phyloP scores from a whole-genome alignment of 2,797 vertebrate species.

The Tadarida brasiliensis region DNA sequence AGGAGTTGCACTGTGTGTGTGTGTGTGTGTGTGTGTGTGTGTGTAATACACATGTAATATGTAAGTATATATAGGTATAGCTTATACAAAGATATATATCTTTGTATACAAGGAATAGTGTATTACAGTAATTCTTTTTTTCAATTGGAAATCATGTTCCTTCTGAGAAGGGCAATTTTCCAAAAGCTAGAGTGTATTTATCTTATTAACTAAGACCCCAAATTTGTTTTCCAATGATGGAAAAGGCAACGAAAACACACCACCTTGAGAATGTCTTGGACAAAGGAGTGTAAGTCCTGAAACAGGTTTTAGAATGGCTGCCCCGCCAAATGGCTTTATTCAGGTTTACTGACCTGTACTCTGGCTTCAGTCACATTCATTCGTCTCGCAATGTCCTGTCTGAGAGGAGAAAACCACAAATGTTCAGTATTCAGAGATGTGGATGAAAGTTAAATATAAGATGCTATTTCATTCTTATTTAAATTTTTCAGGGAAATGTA shows the following conservation, averaged over 20 bases:
- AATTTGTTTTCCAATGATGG: background rate
- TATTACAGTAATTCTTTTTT: background rate
- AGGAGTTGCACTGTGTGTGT: background rate
- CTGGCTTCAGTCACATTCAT: constrained; percentile 88
- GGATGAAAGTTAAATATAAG: background rate
- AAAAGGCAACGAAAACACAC: background rate
- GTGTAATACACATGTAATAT: background rate
- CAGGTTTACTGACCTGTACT: constrained; percentile 87
- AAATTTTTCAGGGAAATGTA: background rate
- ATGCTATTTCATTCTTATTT: background rate
- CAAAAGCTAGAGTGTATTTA: background rate
- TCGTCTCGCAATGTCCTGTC: constrained; percentile 86
- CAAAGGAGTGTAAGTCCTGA: background rate
- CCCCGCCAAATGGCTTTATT: background rate
- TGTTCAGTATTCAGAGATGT: background rate
- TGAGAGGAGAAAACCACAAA: constrained; percentile 74
- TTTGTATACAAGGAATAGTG: background rate
- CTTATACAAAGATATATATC: background rate
- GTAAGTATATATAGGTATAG: background rate
- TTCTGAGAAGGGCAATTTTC: background rate
- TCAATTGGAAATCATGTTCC: background rate
- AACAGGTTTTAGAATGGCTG: background rate
- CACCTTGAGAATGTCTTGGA: background rate
- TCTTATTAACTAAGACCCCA: background rate
- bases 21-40: no score